Evolutionary conservation across 1,140 invertebrate species (phyloP), one percentile per base, ranked within the genome.

Genomic region (Magallana gigas): DNA sequence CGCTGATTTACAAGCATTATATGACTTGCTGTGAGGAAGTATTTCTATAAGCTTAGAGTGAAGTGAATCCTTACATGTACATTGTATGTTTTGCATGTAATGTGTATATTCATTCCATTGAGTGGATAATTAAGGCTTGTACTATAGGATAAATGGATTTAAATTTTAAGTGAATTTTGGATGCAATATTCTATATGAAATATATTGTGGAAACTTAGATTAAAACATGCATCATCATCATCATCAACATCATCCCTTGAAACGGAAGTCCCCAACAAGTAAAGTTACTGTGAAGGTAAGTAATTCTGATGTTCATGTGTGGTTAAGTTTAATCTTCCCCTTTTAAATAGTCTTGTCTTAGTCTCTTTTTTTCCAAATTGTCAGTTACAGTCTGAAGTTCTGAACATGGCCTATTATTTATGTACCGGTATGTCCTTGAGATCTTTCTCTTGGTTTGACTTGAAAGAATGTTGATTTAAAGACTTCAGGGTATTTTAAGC

Each of bases 401-500:
- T 48, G 2, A 48, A 48, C 36, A 48, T 48, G 36, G 36, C 36
- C 1, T 48, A 48, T 48, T 48, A 5, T 48, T 2, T 48, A 48
- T 2, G 36, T 48, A n/a, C n/a, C n/a, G n/a, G n/a, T n/a, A 76
- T 76, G 29, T 76, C 68, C 68, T 76, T 76, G 23, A 76, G 68
- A 23, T 16, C 18, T 16, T 64, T 7, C 16, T 16, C 18, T 64
- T 64, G 16, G 16, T 76, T 76, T 76, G 8, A 29, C 23, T 36
- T 29, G 8, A 76, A 76, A 29, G 23, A 76, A 76, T 76, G 68
- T 76, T 76, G 68, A 76, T 76, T 76, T 76, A 76, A 76, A 76
- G 23, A 76, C 68, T 36, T 23, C 23, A 9, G 23, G 23, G 23
- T 76, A 23, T 76, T 76, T 76, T 48, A 48, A 48, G 36, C 36